These are phyloP conservation scores for Phalacrocorax carbo DNA, from an alignment of 2,113 vertebrate species.

Conservation along the genomic window DNA sequence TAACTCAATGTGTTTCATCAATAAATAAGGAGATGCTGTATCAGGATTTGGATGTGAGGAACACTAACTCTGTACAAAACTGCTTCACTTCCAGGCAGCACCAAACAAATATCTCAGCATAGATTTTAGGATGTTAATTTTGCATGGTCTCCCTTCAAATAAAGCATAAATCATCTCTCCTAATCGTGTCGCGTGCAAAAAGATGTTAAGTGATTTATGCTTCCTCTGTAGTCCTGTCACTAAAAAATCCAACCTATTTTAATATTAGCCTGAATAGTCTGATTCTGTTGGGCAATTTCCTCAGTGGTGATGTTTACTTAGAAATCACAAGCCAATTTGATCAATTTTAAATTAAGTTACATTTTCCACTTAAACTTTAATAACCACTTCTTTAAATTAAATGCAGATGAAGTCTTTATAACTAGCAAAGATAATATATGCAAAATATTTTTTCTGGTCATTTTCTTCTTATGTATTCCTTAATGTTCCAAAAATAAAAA, in stretches of 20 bases:
- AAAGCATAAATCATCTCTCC: neutral
- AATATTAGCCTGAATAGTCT: neutral
- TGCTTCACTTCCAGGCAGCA: neutral
- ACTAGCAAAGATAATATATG: neutral
- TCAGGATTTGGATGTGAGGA: neutral
- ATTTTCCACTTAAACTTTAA: slow-evolving; percentile 1
- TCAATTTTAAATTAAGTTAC: neutral
- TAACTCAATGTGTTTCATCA: neutral
- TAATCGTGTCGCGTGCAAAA: neutral
- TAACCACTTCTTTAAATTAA: neutral
- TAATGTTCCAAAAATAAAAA: neutral
- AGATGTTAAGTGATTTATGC: neutral
- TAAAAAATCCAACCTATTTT: neutral
- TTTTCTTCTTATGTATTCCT: neutral
- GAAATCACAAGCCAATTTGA: neutral
- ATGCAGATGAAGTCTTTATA: neutral
- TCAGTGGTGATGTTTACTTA: neutral
- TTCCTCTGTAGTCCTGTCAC: neutral
- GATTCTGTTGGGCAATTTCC: neutral
- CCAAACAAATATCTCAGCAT: neutral
- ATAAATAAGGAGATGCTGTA: neutral
- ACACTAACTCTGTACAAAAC: neutral
- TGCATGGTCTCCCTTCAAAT: neutral
- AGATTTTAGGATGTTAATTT: neutral
- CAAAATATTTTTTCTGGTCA: neutral